Conservation (phyloP, 2,797 vertebrate genomes). For the Enteromius paludinosus region DNA sequence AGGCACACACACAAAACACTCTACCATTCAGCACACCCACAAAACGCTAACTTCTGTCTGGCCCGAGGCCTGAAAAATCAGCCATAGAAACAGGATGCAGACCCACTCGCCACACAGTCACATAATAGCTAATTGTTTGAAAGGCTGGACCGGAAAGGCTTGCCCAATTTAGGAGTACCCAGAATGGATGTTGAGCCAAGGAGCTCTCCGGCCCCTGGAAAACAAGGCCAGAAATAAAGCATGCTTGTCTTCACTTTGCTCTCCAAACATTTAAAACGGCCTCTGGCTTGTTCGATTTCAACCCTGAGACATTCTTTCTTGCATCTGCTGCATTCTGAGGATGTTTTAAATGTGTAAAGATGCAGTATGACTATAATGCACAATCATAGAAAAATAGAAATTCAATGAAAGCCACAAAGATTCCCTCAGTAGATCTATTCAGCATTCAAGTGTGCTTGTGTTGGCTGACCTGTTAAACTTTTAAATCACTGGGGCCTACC, state of each 20-base stretch:
- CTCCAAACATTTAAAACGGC: conserved; percentile 69
- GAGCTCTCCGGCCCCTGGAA: conserved; percentile 65
- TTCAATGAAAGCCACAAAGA: not conserved
- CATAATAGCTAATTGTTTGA: conserved; percentile 79
- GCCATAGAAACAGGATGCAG: conserved; percentile 80
- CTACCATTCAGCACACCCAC: conserved; percentile 75
- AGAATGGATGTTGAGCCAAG: conserved; percentile 69
- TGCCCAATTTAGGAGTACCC: conserved; percentile 80
- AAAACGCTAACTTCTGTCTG: conserved; percentile 81
- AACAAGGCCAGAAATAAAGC: conserved; percentile 58
- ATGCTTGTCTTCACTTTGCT: conserved; percentile 69
- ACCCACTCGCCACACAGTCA: conserved; percentile 72
- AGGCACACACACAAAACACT: conserved; percentile 53
- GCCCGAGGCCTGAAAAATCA: conserved; percentile 78
- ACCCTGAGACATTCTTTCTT: conserved; percentile 40
- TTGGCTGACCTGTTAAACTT: conserved; percentile 74
- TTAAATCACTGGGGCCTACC: conserved; percentile 67
- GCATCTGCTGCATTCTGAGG: conserved; percentile 20
- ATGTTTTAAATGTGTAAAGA: conserved; percentile 7
- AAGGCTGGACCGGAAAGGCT: conserved; percentile 71
- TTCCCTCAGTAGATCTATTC: conserved; percentile 51
- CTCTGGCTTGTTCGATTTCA: conserved; percentile 65
- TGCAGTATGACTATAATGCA: conserved; percentile 6
- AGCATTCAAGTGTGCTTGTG: conserved; percentile 66
- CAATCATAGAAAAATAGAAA: not conserved